Conservation (phyloP, 2,797 vertebrate genomes). For the Anguilla obscura region DNA sequence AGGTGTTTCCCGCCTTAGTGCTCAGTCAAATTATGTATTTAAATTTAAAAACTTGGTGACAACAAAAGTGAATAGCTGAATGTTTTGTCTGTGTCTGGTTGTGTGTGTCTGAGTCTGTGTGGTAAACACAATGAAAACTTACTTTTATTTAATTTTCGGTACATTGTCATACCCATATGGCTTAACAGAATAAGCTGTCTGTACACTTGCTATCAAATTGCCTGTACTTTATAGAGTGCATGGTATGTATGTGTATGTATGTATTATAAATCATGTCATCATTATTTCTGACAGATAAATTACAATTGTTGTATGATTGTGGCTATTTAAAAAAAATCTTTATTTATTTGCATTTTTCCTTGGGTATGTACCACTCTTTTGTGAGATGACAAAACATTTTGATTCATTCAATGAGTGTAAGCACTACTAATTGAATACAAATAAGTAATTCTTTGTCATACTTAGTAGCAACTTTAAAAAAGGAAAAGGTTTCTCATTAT, state of each 20-base stretch:
- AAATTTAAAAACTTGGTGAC: neutral
- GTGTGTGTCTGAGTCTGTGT: neutral
- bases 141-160: neutral
- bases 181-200: neutral
- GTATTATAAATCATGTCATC: neutral
- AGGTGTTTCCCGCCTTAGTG: neutral
- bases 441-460: neutral
- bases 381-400: neutral
- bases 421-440: neutral
- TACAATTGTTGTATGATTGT: neutral
- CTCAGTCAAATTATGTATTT: neutral
- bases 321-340: neutral
- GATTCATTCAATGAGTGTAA: neutral
- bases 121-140: neutral
- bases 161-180: neutral
- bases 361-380: neutral
- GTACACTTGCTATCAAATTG: neutral
- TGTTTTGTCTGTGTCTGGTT: neutral
- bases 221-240: neutral
- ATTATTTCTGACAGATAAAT: neutral
- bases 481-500: neutral
- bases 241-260: neutral
- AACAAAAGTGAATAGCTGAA: neutral
- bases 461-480: neutral
- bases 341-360: neutral